Percentiles rank a stretch among this genome's conserved stretches.
phyloP scores from a whole-genome alignment of 2,888 invertebrate species.

The Nomada lathburiana region DNA sequence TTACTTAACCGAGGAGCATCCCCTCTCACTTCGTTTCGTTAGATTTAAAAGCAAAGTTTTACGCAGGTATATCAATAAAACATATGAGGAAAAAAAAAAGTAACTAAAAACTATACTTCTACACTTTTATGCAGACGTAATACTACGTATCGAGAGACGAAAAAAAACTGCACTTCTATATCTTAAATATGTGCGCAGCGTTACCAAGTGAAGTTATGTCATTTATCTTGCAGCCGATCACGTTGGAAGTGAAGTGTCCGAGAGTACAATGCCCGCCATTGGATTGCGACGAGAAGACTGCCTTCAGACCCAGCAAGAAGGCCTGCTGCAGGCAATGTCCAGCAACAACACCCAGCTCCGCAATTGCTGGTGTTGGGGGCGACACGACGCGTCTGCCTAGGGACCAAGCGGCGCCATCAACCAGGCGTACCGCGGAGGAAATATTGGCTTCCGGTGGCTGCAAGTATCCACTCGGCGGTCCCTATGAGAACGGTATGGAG shows the following conservation, averaged over 20 bases:
- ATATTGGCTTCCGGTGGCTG: slow-evolving; percentile 93
- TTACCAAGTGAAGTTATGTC: slow-evolving; percentile 4
- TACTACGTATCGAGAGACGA: not conserved
- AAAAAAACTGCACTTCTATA: not conserved
- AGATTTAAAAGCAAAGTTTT: not conserved
- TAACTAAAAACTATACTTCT: no score
- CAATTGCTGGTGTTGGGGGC: slow-evolving; percentile 64
- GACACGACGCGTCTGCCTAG: slow-evolving; percentile 85
- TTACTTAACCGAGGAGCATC: no score
- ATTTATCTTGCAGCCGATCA: slow-evolving; percentile 85
- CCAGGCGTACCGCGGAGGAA: slow-evolving; percentile 88
- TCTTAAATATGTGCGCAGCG: not conserved
- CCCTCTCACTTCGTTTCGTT: not conserved
- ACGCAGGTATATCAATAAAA: not conserved
- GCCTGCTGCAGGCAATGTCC: slow-evolving; percentile 94
- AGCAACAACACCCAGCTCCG: slow-evolving; percentile 69
- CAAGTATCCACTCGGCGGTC: slow-evolving; percentile 89
- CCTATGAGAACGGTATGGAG: slow-evolving; percentile 90
- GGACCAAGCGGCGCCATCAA: slow-evolving; percentile 84
- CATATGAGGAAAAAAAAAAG: no score
- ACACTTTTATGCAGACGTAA: no score
- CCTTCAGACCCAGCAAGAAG: slow-evolving; percentile 90
- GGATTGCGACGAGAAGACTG: slow-evolving; percentile 90
- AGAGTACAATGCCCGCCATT: slow-evolving; percentile 90
- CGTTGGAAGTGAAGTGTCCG: slow-evolving; percentile 91